Evolutionary conservation across 2,888 invertebrate species (phyloP).

Genomic region (Sphecodes monilicornis): DNA sequence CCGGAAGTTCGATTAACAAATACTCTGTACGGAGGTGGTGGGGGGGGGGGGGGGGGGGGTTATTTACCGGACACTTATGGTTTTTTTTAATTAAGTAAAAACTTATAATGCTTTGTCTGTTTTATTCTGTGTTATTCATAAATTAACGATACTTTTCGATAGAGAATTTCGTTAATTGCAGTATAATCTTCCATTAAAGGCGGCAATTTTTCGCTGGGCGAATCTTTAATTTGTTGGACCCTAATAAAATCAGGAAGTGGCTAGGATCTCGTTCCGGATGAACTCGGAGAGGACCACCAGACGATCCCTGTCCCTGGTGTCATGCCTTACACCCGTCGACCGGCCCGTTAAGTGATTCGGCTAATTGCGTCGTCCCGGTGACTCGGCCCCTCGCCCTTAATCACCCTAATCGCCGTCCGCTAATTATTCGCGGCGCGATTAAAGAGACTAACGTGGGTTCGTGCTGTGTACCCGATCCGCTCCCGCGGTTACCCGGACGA

Average conservation of each 20-base stretch:
- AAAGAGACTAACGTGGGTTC: constrained; percentile 75
- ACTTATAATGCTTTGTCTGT: too few relatives aligned
- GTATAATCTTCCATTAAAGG: not conserved
- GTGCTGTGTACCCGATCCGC: constrained; percentile 40
- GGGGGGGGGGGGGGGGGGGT: too few relatives aligned
- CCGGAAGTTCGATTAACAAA: too few relatives aligned
- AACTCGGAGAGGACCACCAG: constrained; percentile 38
- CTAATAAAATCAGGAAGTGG: constrained; percentile 30
- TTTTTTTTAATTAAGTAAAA: too few relatives aligned
- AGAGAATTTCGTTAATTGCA: not conserved
- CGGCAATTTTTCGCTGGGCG: not conserved
- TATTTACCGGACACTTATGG: too few relatives aligned
- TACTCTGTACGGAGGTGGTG: too few relatives aligned
- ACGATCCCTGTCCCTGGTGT: constrained; percentile 39
- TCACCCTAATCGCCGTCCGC: constrained; percentile 79
- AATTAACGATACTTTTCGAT: too few relatives aligned
- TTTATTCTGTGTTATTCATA: too few relatives aligned
- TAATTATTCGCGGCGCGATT: constrained; percentile 81
- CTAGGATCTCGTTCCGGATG: not conserved
- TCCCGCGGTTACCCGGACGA: constrained; percentile 61
- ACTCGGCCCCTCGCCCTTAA: constrained; percentile 73
- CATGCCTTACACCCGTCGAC: constrained; percentile 62
- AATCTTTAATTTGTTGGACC: constrained; percentile 3
- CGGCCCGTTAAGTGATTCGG: constrained; percentile 78
- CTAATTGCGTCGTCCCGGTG: constrained; percentile 77